phyloP scores from a whole-genome alignment of 2,888 invertebrate genomes.

The Ornithoptera alexandrae region DNA sequence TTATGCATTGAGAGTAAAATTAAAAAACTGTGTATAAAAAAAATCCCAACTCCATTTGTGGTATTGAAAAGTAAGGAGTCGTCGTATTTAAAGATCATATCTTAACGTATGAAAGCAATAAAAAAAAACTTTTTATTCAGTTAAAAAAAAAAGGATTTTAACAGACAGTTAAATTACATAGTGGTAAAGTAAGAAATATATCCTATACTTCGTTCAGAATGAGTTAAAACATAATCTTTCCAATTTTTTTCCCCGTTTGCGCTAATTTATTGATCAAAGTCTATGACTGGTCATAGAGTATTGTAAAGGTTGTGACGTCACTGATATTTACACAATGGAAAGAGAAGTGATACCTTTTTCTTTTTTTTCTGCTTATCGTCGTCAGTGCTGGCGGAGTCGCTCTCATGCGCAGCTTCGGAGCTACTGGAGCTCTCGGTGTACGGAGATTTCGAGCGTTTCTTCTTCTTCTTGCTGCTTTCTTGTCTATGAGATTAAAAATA shows the following conservation, averaged over 20 bases:
- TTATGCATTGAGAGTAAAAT: background rate
- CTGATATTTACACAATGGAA: constrained; percentile 9
- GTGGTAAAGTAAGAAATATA: too few species aligned
- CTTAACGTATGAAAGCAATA: constrained; percentile 3
- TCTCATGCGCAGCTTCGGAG: constrained; percentile 62
- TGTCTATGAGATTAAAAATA: constrained; percentile 46
- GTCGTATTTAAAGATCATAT: constrained; percentile 14
- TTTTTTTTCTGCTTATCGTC: constrained; percentile 65
- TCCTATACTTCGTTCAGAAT: background rate
- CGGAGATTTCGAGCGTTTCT: constrained; percentile 80
- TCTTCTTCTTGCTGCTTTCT: constrained; percentile 75
- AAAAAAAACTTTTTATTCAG: background rate
- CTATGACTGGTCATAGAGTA: background rate
- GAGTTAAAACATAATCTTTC: constrained; percentile 23
- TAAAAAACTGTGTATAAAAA: constrained; percentile 2
- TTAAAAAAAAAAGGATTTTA: background rate
- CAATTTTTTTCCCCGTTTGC: background rate
- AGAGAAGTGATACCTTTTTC: constrained; percentile 64
- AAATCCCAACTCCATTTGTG: constrained; percentile 9
- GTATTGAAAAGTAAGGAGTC: constrained; percentile 3
- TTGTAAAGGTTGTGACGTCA: constrained; percentile 10
- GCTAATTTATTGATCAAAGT: constrained; percentile 1
- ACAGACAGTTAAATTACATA: too few species aligned
- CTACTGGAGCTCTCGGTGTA: constrained; percentile 75
- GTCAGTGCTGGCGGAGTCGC: constrained; percentile 58